phyloP scores from a whole-genome alignment of 2,888 invertebrate species.

The Xiphydria camelus region DNA sequence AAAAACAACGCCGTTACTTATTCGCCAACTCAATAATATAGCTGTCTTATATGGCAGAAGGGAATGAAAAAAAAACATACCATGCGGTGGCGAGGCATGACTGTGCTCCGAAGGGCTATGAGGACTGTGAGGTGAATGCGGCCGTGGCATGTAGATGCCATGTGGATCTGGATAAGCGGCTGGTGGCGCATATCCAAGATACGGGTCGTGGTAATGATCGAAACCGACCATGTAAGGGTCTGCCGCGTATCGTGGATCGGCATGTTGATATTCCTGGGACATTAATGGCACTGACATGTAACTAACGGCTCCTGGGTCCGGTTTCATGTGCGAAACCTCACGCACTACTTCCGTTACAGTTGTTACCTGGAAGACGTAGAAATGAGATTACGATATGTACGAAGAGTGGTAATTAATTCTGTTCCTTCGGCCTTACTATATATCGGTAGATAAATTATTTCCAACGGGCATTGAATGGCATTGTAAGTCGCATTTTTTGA shows the following conservation, averaged over 20 bases:
- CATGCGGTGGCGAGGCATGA: slow-evolving; percentile 56
- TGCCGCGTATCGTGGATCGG: slow-evolving; percentile 50
- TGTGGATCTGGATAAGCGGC: slow-evolving; percentile 52
- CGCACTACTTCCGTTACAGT: slow-evolving; percentile 72
- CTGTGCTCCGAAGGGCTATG: slow-evolving; percentile 56
- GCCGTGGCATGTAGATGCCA: slow-evolving; percentile 52
- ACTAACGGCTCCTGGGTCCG: slow-evolving; percentile 58
- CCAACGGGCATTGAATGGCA: neutral
- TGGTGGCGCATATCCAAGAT: slow-evolving; percentile 53
- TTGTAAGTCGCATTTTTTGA: too few species aligned
- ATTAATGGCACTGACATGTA: slow-evolving; percentile 56
- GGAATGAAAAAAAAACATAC: slow-evolving; percentile 30
- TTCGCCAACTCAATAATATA: too few species aligned
- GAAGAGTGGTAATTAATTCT: too few species aligned
- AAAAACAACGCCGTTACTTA: too few species aligned
- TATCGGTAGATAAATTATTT: neutral
- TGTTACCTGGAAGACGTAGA: slow-evolving; percentile 61
- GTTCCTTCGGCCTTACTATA: too few species aligned
- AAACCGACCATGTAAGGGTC: slow-evolving; percentile 58
- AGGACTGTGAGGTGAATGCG: slow-evolving; percentile 48
- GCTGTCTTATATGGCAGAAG: too few species aligned
- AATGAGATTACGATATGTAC: too few species aligned
- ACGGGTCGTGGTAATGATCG: slow-evolving; percentile 59
- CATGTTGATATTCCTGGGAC: slow-evolving; percentile 54
- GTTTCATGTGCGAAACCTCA: slow-evolving; percentile 65